Evolutionary conservation across 2,888 invertebrate species (phyloP).

Genomic region (Tachina fera): DNA sequence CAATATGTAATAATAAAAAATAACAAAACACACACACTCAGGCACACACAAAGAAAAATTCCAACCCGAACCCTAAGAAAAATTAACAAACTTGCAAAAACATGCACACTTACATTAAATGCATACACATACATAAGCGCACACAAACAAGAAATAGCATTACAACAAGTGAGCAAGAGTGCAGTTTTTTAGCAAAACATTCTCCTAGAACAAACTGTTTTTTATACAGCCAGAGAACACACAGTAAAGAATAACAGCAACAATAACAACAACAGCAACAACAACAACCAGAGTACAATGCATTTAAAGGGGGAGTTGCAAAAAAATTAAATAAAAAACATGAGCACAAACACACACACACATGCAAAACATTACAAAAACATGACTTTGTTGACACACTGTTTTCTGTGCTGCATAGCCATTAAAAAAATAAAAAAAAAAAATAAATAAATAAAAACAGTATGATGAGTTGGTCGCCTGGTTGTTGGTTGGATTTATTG

Average conservation of each 20-base stretch:
- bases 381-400: constrained; percentile 71
- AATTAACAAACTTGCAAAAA: constrained; percentile 46
- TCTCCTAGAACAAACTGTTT: constrained; percentile 57
- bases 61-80: constrained; percentile 53
- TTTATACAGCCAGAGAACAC: constrained; percentile 25
- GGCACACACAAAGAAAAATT: constrained; percentile 7
- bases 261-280: constrained; percentile 6
- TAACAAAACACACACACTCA: constrained; percentile 20
- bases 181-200: constrained; percentile 57
- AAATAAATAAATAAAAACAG: not conserved
- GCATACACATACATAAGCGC: not conserved
- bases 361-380: constrained; percentile 30
- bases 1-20: constrained; percentile 40
- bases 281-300: constrained; percentile 34
- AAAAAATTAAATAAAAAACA: constrained; percentile 38
- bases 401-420: constrained; percentile 45
- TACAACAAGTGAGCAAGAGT: constrained; percentile 70
- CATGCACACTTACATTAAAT: constrained; percentile 2
- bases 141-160: constrained; percentile 53
- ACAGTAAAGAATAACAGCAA: not conserved
- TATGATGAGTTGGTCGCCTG: constrained; percentile 23
- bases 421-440: not conserved
- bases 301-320: constrained; percentile 65
- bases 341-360: constrained; percentile 7
- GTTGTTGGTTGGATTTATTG: constrained; percentile 26